A percentile compares a stretch with the other conserved stretches of the same genome.
Conservation (phyloP, 2,888 invertebrate genomes). For the Acronicta leporina region DNA sequence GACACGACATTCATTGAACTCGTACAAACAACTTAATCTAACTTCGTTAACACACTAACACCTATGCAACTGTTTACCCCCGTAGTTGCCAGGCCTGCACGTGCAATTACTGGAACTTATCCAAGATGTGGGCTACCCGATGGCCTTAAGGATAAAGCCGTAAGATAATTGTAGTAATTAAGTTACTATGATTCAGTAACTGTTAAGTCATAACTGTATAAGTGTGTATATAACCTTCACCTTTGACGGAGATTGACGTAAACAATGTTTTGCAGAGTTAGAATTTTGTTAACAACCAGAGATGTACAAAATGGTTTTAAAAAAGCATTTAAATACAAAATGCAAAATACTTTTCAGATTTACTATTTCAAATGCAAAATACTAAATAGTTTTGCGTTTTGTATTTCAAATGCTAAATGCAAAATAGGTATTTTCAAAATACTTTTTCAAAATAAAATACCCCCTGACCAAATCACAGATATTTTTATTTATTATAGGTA, state of each 20-base stretch:
- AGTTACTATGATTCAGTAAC: constrained; percentile 21
- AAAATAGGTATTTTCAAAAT: too few relatives aligned
- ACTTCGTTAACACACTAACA: constrained; percentile 36
- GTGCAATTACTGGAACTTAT: constrained; percentile 32
- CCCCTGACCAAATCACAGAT: too few relatives aligned
- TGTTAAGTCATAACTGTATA: constrained; percentile 14
- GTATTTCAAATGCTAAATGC: too few relatives aligned
- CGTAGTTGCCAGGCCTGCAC: constrained; percentile 32
- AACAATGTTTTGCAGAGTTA: constrained; percentile 1
- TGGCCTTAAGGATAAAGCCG: constrained; percentile 44
- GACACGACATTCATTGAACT: background rate
- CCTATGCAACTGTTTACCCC: constrained; percentile 32
- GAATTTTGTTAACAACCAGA: background rate
- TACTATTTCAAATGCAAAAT: too few relatives aligned
- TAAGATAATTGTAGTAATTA: constrained; percentile 33
- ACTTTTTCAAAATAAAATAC: too few relatives aligned
- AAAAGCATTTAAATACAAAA: too few relatives aligned
- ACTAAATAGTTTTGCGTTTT: too few relatives aligned
- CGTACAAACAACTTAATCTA: constrained; percentile 8
- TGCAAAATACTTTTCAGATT: too few relatives aligned
- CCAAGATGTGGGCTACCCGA: constrained; percentile 18
- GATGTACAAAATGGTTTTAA: too few relatives aligned
- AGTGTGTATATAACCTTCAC: constrained; percentile 13
- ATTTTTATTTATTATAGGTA: too few relatives aligned
- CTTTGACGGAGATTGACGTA: constrained; percentile 15